Percentiles rank a stretch among this genome's conserved stretches.
These are phyloP conservation scores for Acheta domesticus DNA, from an alignment of 2,888 invertebrate species.

Conservation along the genomic window DNA sequence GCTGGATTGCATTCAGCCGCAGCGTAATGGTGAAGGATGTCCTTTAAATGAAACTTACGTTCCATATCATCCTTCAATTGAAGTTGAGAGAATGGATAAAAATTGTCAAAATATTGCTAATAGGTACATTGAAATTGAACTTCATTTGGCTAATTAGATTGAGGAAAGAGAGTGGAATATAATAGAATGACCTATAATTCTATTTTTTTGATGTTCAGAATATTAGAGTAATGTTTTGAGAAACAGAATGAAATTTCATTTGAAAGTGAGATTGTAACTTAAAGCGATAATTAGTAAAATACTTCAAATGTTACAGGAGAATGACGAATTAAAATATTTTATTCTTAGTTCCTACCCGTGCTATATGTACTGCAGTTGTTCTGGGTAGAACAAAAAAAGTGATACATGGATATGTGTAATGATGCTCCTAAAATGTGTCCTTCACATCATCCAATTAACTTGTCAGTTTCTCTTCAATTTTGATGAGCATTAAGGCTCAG, in stretches of 20 bases:
- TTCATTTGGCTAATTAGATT: constrained; percentile 35
- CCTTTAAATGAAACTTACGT: constrained; percentile 49
- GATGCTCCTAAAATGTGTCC: too few relatives aligned
- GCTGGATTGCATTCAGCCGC: constrained; percentile 49
- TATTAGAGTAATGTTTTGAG: too few relatives aligned
- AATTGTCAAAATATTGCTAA: constrained; percentile 49
- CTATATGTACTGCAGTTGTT: background rate
- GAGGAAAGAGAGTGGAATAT: background rate
- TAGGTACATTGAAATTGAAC: constrained; percentile 47
- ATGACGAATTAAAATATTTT: too few relatives aligned
- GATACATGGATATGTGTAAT: background rate
- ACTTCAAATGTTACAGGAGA: too few relatives aligned
- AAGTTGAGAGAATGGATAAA: constrained; percentile 50
- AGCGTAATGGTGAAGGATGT: constrained; percentile 48
- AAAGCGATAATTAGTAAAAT: too few relatives aligned
- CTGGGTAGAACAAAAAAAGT: constrained; percentile 3
- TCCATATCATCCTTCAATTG: constrained; percentile 47
- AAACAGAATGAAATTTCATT: too few relatives aligned
- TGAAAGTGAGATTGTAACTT: too few relatives aligned
- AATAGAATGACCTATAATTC: background rate
- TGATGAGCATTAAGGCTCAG: too few relatives aligned
- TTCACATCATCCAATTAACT: too few relatives aligned
- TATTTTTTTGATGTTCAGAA: background rate
- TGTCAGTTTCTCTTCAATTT: too few relatives aligned
- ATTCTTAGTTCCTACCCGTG: background rate